A percentile compares a stretch with the other conserved stretches of the same genome.
These are phyloP conservation scores for Scaptomyza polygonia DNA, from an alignment of 2,888 invertebrate species.

Conservation along the genomic window DNA sequence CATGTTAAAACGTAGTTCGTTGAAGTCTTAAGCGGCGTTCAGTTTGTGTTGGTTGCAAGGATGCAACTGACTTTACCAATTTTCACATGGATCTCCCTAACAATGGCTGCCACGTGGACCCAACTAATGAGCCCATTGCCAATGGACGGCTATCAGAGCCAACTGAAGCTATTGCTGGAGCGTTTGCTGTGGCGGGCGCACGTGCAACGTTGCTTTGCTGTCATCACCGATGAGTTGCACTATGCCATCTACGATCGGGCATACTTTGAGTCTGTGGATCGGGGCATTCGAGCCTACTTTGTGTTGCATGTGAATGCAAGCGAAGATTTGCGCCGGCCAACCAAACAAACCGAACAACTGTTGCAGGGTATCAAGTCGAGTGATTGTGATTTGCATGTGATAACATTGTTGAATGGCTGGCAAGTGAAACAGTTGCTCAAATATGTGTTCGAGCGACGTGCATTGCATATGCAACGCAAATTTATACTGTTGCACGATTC, in stretches of 20 bases:
- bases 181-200: constrained; percentile 58
- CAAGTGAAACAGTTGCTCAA: constrained; percentile 88
- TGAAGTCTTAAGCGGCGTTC: constrained; percentile 4
- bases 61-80: constrained; percentile 30
- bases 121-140: not conserved
- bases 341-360: constrained; percentile 86
- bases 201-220: constrained; percentile 78
- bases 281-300: constrained; percentile 60
- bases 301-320: constrained; percentile 87
- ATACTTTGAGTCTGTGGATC: constrained; percentile 63
- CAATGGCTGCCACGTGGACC: constrained; percentile 4
- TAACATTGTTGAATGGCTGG: constrained; percentile 89
- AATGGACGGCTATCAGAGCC: constrained; percentile 49
- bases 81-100: constrained; percentile 12
- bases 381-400: constrained; percentile 89
- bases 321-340: constrained; percentile 88
- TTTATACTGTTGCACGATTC: constrained; percentile 90
- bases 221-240: constrained; percentile 81
- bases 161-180: constrained; percentile 61
- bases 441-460: constrained; percentile 89
- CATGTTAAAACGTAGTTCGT: not conserved
- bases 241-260: constrained; percentile 64
- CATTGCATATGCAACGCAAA: constrained; percentile 89
- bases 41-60: constrained; percentile 20
- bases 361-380: constrained; percentile 86